phyloP scores from a whole-genome alignment of 92 coral and sea anemone genomes.

The Zoanthus solanderi region DNA sequence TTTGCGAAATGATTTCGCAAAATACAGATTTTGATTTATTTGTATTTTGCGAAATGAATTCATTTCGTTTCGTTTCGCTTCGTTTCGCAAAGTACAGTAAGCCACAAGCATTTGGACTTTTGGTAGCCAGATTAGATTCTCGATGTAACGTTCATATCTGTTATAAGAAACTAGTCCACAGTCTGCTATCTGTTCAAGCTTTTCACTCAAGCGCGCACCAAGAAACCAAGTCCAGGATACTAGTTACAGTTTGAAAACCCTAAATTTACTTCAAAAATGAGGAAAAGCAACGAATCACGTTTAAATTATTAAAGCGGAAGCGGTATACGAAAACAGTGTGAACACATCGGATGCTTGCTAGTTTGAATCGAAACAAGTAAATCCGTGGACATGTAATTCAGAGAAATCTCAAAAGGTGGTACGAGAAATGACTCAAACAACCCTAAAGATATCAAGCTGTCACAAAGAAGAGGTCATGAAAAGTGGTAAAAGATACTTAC shows the following conservation, averaged over 20 bases:
- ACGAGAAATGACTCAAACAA: not conserved
- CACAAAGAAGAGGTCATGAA: not conserved
- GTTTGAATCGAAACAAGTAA: not conserved
- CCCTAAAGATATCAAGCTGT: not conserved
- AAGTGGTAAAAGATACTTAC: not conserved
- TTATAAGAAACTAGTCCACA: not conserved
- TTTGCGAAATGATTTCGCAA: too few relatives aligned
- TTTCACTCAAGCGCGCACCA: not conserved
- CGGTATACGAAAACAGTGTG: not conserved
- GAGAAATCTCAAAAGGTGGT: not conserved
- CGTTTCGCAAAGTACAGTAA: too few relatives aligned
- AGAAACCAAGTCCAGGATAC: not conserved
- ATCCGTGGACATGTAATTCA: not conserved
- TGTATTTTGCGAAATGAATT: too few relatives aligned
- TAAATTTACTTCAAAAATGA: not conserved
- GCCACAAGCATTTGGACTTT: too few relatives aligned
- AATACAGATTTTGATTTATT: too few relatives aligned
- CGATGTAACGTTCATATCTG: not conserved
- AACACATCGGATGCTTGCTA: not conserved
- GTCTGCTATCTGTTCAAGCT: not conserved
- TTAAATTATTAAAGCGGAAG: not conserved
- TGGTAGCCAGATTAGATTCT: not conserved
- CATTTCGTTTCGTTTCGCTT: too few relatives aligned
- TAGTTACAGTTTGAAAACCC: not conserved
- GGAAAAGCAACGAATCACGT: not conserved